Conservation (phyloP, 2,888 invertebrate genomes). For the Formica aserva region DNA sequence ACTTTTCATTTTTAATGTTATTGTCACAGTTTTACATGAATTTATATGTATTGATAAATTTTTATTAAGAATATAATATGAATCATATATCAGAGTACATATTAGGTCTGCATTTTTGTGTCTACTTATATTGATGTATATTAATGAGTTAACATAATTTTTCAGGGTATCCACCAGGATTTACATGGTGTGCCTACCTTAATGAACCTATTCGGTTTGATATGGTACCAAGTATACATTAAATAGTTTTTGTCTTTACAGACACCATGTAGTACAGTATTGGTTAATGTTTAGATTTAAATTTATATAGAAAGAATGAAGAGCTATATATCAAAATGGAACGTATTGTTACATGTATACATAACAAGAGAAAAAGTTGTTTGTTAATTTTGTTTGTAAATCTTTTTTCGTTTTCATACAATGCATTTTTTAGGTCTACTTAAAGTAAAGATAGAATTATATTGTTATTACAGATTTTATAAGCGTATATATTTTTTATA, state of each 20-base stretch:
- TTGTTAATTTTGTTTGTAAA: conserved; percentile 11
- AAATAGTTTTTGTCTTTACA: conserved; percentile 51
- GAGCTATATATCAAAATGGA: conserved; percentile 40
- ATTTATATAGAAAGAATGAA: conserved; percentile 4
- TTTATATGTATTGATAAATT: not conserved
- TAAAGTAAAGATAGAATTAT: conserved; percentile 8
- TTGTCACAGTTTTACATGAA: not conserved
- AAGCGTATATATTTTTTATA: conserved; percentile 45
- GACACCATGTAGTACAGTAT: conserved; percentile 45
- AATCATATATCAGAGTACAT: not conserved
- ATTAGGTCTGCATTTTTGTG: conserved; percentile 13
- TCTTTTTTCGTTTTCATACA: not conserved
- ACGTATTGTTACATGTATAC: conserved; percentile 6
- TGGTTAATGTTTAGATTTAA: conserved; percentile 8
- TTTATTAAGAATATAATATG: not conserved
- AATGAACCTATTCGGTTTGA: conserved; percentile 80
- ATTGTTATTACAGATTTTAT: conserved; percentile 34
- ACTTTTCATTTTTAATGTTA: not conserved
- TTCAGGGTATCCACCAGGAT: conserved; percentile 85
- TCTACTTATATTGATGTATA: conserved; percentile 1
- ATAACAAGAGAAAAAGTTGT: not conserved
- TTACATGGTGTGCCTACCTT: conserved; percentile 85
- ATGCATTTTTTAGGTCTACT: not conserved
- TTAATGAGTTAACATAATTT: conserved; percentile 65
- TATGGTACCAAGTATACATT: conserved; percentile 63